These are phyloP conservation scores for Teleogryllus oceanicus DNA, from an alignment of 2,888 invertebrate species.

Conservation along the genomic window DNA sequence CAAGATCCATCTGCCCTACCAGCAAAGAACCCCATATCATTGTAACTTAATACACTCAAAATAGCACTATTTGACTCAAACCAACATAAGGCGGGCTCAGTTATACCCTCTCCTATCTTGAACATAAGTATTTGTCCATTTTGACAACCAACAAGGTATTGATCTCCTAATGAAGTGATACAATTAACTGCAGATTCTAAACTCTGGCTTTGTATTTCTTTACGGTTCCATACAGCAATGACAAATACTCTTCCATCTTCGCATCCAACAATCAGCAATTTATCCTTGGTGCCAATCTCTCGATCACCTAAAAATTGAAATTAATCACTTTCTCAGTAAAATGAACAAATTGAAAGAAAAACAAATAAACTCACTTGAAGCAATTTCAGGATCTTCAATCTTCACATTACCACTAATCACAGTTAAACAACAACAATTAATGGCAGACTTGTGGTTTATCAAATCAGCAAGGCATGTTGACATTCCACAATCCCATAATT, in stretches of 20 bases:
- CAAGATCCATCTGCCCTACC: slow-evolving; percentile 64
- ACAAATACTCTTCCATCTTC: slow-evolving; percentile 58
- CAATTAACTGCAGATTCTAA: slow-evolving; percentile 57
- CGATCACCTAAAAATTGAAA: slow-evolving; percentile 45
- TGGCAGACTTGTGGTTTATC: slow-evolving; percentile 52
- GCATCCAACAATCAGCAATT: slow-evolving; percentile 58
- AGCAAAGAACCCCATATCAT: slow-evolving; percentile 53
- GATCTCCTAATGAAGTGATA: slow-evolving; percentile 51
- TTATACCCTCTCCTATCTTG: not conserved
- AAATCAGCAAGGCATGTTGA: slow-evolving; percentile 56
- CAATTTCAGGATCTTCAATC: slow-evolving; percentile 42
- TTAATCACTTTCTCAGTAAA: not conserved
- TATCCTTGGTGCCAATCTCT: slow-evolving; percentile 60
- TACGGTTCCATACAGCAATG: slow-evolving; percentile 55
- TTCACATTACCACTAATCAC: slow-evolving; percentile 45
- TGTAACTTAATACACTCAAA: slow-evolving; percentile 51
- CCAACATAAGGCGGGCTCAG: not conserved
- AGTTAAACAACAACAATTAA: slow-evolving; percentile 58
- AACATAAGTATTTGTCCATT: slow-evolving; percentile 53
- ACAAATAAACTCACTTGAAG: slow-evolving; percentile 42
- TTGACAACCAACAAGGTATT: slow-evolving; percentile 56
- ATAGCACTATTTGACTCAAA: slow-evolving; percentile 58
- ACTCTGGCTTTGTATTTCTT: slow-evolving; percentile 48
- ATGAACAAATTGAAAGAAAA: slow-evolving; percentile 30
- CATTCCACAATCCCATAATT: slow-evolving; percentile 67